These are phyloP conservation scores for Apocrypta bakeri DNA, from an alignment of 1,140 invertebrate genomes.

Conservation along the genomic window DNA sequence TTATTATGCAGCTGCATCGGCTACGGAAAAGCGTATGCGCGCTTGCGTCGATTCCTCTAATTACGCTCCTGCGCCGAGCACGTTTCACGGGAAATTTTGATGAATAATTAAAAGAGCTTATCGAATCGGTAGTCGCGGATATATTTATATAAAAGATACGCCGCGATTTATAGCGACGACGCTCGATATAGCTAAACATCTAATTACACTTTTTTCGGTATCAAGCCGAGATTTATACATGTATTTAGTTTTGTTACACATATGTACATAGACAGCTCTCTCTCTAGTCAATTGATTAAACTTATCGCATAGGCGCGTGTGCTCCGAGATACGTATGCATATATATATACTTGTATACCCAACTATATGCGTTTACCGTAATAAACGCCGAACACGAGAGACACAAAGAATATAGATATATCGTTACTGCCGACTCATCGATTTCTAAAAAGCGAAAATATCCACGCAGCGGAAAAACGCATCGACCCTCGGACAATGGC, in stretches of 20 bases:
- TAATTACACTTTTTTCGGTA: constrained; percentile 5
- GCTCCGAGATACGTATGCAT: neutral
- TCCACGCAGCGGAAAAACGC: neutral
- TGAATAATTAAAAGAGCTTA: constrained; percentile 43
- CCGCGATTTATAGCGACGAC: constrained; percentile 33
- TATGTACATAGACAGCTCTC: no score
- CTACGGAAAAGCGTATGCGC: neutral
- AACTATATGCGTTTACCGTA: no score
- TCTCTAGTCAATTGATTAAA: neutral
- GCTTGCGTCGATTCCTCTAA: constrained; percentile 10
- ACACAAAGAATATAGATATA: constrained; percentile 4
- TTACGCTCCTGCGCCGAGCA: constrained; percentile 38
- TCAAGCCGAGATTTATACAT: no score
- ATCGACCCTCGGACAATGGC: constrained; percentile 9
- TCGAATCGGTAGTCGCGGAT: neutral
- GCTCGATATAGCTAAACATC: neutral
- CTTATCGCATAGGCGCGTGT: neutral
- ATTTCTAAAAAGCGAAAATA: constrained; percentile 25
- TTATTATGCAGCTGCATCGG: neutral
- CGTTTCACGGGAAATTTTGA: constrained; percentile 19
- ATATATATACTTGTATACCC: no score
- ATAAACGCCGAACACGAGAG: no score
- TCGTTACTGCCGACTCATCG: constrained; percentile 32
- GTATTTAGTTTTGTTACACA: neutral
- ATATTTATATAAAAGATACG: no score